Conservation (phyloP, 37 sponge, comb jelly and placozoan species). For the Aphrocallistes beatrix region DNA sequence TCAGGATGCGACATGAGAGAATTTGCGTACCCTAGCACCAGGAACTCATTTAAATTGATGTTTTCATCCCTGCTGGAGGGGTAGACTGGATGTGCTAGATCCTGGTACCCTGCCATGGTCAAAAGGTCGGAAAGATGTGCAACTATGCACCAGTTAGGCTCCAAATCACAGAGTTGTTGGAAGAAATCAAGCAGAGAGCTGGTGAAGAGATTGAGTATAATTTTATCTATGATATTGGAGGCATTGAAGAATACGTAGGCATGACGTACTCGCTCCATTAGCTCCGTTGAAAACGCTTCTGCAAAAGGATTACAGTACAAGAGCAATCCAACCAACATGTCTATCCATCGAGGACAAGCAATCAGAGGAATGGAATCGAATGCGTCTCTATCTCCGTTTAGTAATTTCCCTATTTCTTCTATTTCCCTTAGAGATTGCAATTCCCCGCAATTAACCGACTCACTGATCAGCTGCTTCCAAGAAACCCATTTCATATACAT, state of each 20-base stretch:
- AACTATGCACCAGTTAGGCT: background rate
- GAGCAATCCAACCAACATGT: conserved; percentile 13
- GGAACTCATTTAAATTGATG: background rate
- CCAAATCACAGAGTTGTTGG: background rate
- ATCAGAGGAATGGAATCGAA: background rate
- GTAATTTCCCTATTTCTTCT: background rate
- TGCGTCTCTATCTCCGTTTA: background rate
- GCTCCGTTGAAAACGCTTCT: background rate
- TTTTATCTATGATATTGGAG: background rate
- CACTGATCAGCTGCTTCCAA: background rate
- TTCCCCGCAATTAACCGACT: background rate
- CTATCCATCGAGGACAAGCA: conserved; percentile 10
- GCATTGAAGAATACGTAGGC: background rate
- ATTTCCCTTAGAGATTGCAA: background rate
- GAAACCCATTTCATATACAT: background rate
- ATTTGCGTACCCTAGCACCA: background rate
- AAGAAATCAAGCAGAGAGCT: background rate
- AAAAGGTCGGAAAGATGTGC: background rate
- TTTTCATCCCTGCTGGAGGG: background rate
- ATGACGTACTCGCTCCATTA: background rate
- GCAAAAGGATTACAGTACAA: background rate
- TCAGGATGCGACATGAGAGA: background rate
- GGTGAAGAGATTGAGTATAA: background rate
- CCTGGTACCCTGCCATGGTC: background rate
- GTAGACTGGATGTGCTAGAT: background rate